Evolutionary conservation across 2,888 invertebrate species (phyloP).

Genomic region (Sthenelais limicola): DNA sequence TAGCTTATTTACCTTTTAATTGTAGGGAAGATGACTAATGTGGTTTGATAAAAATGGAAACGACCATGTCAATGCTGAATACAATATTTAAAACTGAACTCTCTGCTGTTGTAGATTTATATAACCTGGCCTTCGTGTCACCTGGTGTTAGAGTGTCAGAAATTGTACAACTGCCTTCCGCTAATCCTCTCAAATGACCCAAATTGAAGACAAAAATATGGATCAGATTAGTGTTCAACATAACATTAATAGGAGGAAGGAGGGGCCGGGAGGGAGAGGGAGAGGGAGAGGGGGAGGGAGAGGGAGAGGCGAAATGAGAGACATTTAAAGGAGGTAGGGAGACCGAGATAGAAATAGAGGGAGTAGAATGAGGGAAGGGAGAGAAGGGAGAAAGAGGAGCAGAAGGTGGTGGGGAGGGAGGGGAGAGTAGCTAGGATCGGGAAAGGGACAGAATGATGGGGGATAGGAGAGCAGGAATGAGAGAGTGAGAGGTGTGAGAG

Average conservation of each 20-base stretch:
- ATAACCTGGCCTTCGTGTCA: too few species aligned
- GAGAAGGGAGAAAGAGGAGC: not conserved
- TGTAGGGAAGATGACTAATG: too few species aligned
- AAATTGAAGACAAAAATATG: not conserved
- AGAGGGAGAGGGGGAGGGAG: not conserved
- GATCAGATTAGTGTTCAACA: not conserved
- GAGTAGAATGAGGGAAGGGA: not conserved
- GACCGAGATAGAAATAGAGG: not conserved
- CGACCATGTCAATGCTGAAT: too few species aligned
- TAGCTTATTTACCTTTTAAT: too few species aligned
- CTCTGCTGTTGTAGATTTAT: too few species aligned
- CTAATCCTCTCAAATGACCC: too few species aligned
- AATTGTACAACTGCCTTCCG: too few species aligned
- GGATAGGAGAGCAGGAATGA: not conserved
- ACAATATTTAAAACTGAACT: too few species aligned
- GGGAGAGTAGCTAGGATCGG: not conserved
- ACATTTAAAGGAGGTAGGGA: not conserved
- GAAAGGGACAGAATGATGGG: not conserved
- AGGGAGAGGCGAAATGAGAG: too few species aligned
- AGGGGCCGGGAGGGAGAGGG: not conserved
- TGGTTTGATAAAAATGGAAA: too few species aligned
- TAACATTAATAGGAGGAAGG: not conserved
- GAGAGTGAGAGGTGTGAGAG: not conserved
- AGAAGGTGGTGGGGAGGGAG: not conserved
- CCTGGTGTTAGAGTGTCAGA: too few species aligned